A percentile compares a stretch with the other conserved stretches of the same genome.
phyloP scores from a whole-genome alignment of 2,888 invertebrate species.

The Silvanus unidentatus region DNA sequence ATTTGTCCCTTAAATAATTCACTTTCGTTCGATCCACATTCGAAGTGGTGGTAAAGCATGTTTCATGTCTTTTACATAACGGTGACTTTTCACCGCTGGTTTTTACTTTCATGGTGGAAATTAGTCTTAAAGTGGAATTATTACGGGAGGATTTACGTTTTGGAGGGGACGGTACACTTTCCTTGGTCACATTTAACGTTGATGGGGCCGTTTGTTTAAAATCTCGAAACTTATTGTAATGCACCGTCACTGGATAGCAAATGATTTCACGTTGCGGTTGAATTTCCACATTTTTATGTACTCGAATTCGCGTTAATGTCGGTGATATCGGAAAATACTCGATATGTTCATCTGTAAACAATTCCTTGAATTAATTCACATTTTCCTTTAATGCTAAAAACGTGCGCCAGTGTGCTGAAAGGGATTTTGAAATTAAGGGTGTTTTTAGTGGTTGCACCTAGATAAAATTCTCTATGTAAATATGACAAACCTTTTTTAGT shows the following conservation, averaged over 20 bases:
- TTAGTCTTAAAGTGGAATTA: constrained; percentile 62
- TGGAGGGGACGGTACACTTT: constrained; percentile 61
- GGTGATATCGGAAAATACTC: constrained; percentile 79
- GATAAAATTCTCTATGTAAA: no score
- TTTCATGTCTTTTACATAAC: constrained; percentile 46
- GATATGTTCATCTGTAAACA: constrained; percentile 67
- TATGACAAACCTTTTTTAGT: no score
- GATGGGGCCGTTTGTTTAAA: constrained; percentile 58
- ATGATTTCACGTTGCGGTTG: constrained; percentile 53
- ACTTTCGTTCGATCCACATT: constrained; percentile 51
- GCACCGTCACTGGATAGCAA: constrained; percentile 55
- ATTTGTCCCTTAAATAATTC: constrained; percentile 57
- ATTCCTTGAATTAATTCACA: no score
- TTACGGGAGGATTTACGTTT: constrained; percentile 69
- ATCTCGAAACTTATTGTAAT: constrained; percentile 51
- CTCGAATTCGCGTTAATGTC: constrained; percentile 72
- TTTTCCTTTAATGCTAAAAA: no score
- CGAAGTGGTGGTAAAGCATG: constrained; percentile 46
- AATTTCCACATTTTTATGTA: constrained; percentile 59
- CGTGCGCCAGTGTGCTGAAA: no score
- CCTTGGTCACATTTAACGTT: constrained; percentile 42
- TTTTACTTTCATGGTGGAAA: constrained; percentile 51
- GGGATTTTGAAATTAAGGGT: no score
- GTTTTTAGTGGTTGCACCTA: no score
- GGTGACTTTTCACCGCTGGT: constrained; percentile 31